Evolutionary conservation across 2,797 vertebrate species (phyloP), one percentile per base, ranked within the genome.

Genomic region (Cyclopterus lumpus): DNA sequence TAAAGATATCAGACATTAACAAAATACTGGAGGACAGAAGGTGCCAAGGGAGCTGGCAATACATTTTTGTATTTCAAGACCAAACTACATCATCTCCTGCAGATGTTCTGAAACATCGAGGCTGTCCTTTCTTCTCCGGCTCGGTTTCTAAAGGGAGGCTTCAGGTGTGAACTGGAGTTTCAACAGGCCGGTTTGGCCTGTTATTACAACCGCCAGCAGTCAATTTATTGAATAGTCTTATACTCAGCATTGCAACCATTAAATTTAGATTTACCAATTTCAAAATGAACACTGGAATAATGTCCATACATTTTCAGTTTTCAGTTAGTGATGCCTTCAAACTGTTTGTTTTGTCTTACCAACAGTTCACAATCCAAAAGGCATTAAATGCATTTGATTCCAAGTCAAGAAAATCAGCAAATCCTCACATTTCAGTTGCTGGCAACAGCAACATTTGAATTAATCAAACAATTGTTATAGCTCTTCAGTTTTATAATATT

Each of bases 11-110:
- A 48, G 60, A 11, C 51, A 68, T 62, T 59, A 74, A 73, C 28
- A 71, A 62, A 11, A 66, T 48, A 57, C 14, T 57, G 24, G 75
- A 80, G 63, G 63, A 64, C 51, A 71, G 46, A 64, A 54, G 4
- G 46, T 38, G 42, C 24, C 11, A 40, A 18, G 18, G 28, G 26
- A 65, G 26, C 14, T 20, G 20, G 48, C n/a, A 3, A 61, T 10
- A 22, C 16, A 6, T 32, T 46, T 58, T 51, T 77, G 48, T 24
- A 48, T 72, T 78, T 84, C 54, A 28, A 44, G 59, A 66, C 22
- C 3, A 36, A 72, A 44, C 42, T 53, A 62, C 22, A 66, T 65
- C 58, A 54, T 57, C 38, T 65, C 34, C 38, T 68, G 12, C 49
- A 64, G 49, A 83, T 10, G 18, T 20, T 32, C 22, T 38, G 24